These are phyloP conservation scores for Drosophila picticornis DNA, from an alignment of 2,888 invertebrate genomes.

Conservation along the genomic window DNA sequence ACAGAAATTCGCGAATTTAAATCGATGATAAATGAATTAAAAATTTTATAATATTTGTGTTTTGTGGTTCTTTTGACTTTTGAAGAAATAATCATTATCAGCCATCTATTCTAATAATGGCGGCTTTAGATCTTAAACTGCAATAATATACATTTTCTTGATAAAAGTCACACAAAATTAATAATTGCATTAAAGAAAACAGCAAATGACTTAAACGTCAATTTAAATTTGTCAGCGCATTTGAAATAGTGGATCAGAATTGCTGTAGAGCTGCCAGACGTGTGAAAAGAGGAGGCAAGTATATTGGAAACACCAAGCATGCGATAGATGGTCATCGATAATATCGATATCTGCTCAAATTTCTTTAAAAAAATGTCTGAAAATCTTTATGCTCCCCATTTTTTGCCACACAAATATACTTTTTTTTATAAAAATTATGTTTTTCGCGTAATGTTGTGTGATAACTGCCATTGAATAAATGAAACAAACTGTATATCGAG, in stretches of 20 bases:
- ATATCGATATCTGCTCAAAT: background rate
- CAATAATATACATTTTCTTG: background rate
- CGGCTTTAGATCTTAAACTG: background rate
- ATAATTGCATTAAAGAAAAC: background rate
- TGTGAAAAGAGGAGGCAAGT: slow-evolving; percentile 1
- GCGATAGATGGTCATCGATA: slow-evolving; percentile 12
- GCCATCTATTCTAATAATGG: background rate
- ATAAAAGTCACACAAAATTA: background rate
- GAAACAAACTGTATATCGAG: background rate
- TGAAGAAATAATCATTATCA: background rate
- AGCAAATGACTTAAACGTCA: background rate
- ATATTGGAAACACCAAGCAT: background rate
- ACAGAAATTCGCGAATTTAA: background rate
- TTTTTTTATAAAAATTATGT: background rate
- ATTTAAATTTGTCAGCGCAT: background rate
- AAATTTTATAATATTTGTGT: background rate
- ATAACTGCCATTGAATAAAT: no score
- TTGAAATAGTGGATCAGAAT: background rate
- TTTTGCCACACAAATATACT: background rate
- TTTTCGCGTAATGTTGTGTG: background rate
- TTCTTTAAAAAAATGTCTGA: background rate
- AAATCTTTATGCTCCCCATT: background rate
- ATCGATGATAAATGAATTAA: background rate
- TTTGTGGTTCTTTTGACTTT: background rate
- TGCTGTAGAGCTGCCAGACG: slow-evolving; percentile 24